These are phyloP conservation scores for Hyles vespertilio DNA, from an alignment of 1,140 invertebrate genomes.

Conservation along the genomic window DNA sequence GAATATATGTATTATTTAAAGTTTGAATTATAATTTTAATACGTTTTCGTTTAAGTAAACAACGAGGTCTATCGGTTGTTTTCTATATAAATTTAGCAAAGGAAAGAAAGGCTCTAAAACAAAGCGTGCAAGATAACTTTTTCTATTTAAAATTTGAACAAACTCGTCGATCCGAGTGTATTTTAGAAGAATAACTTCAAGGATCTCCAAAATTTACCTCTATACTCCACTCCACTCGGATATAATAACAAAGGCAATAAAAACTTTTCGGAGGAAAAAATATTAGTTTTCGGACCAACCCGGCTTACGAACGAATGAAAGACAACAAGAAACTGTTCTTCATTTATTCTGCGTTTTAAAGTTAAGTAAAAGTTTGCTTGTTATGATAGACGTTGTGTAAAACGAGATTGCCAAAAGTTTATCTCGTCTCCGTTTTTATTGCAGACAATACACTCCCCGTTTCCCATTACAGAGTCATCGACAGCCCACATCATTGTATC, in stretches of 20 bases:
- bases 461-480: no score
- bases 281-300: conserved; percentile 33
- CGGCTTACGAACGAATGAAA: conserved; percentile 30
- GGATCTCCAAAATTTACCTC: conserved; percentile 21
- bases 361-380: conserved; percentile 26
- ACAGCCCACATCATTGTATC: no score
- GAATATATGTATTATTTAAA: no score
- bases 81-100: no score
- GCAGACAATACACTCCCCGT: no score
- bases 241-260: conserved; percentile 42
- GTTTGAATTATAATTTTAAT: no score
- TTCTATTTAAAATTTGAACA: no score
- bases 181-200: background rate
- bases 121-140: no score
- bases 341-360: conserved; percentile 31
- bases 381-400: conserved; percentile 15
- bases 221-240: conserved; percentile 13
- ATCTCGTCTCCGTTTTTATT: background rate
- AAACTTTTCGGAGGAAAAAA: conserved; percentile 37
- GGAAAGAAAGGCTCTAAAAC: no score
- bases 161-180: no score
- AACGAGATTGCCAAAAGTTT: conserved; percentile 15
- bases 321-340: conserved; percentile 32
- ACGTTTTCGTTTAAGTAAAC: no score
- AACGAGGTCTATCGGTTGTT: no score